Evolutionary conservation across 2,113 vertebrate species (phyloP), one percentile per base, ranked within the genome.

Genomic region (Indicator indicator): DNA sequence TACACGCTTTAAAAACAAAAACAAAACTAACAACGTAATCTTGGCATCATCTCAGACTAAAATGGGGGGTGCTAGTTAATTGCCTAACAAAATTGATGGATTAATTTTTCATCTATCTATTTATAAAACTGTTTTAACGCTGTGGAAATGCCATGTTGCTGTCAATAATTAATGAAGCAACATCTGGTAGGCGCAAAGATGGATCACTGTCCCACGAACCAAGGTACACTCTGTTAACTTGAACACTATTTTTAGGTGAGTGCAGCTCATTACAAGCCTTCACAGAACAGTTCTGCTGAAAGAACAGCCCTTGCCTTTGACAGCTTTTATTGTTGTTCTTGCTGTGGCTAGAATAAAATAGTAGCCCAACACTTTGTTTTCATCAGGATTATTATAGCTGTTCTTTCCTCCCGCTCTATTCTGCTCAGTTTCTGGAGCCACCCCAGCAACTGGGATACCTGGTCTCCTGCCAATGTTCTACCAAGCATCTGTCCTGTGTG

Each of bases 151-250:
- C 63, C 50, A 59, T 36, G 40, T 59, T 67, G 18, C 21, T 91
- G 74, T 96, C 86, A 93, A 93, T 95, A 87, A 96, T 94, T 93
- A 90, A 94, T 90, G 77, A 76, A 75, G 83, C 55, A 96, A 90
- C 94, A 94, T 92, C 91, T 94, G 89, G 86, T 84, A 67, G 71
- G 30, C 9, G 2, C 70, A 89, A 84, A 92, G 94, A 75, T 36
- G 70, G 83, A 93, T 94, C 80, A 73, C 59, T 1, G 2, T 90
- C 90, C 88, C 77, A 58, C 54, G 90, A 81, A 84, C 65, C 83
- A 96, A 83, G 90, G 94, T 90, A 93, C 62, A 58, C 83, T 24
- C 4, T 86, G 86, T 88, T 93, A 94, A 92, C 72, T 28, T 78
- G 48, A 83, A 75, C 1, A 10, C 76, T 96, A 88, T 88, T 96